phyloP scores from a whole-genome alignment of 2,113 vertebrate species.

The Psilopogon haemacephalus region DNA sequence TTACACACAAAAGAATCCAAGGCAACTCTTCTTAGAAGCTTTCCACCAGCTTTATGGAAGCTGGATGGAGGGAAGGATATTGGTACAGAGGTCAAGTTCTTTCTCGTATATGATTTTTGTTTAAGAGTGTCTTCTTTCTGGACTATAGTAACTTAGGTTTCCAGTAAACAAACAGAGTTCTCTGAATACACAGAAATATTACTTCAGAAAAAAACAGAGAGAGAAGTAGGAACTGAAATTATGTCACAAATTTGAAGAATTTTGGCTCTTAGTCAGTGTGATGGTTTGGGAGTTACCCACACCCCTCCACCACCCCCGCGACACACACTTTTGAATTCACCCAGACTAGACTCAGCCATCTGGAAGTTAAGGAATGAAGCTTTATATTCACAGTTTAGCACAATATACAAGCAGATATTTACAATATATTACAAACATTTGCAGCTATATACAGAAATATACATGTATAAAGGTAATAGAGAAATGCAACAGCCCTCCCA shows the following conservation, averaged over 20 bases:
- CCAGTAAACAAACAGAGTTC: not conserved
- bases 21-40: not conserved
- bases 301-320: too few relatives aligned
- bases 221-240: not conserved
- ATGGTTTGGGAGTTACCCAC: too few relatives aligned
- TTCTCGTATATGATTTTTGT: not conserved
- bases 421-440: too few relatives aligned
- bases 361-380: too few relatives aligned
- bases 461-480: too few relatives aligned
- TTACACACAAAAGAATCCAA: constrained; percentile 4
- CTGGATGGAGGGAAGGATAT: constrained; percentile 4
- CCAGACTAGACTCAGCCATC: too few relatives aligned
- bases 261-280: too few relatives aligned
- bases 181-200: not conserved
- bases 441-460: too few relatives aligned
- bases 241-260: not conserved
- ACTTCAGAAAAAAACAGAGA: not conserved
- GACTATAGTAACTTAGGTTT: not conserved
- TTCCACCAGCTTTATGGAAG: constrained; percentile 1
- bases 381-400: too few relatives aligned
- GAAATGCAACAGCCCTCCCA: too few relatives aligned
- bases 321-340: too few relatives aligned
- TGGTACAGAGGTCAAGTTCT: constrained; percentile 27
- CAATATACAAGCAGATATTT: too few relatives aligned
- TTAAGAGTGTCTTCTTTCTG: not conserved